phyloP scores from a whole-genome alignment of 2,797 vertebrate genomes.

The Aselliscus stoliczkanus region DNA sequence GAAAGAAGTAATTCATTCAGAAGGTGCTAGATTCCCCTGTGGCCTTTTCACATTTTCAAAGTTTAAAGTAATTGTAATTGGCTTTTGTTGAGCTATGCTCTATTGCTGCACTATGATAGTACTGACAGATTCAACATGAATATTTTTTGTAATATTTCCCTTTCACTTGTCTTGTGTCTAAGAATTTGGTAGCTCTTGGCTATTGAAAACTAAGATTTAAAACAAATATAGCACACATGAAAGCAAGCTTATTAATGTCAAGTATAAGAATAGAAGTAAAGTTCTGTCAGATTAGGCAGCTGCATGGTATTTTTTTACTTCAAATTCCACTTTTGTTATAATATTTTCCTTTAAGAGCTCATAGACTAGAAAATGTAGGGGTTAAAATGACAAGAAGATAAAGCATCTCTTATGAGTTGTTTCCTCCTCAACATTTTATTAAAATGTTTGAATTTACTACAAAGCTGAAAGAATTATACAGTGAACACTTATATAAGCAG shows the following conservation, averaged over 20 bases:
- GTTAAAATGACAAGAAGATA: neutral
- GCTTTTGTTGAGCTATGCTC: neutral
- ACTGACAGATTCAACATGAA: neutral
- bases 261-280: neutral
- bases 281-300: neutral
- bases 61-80: neutral
- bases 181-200: neutral
- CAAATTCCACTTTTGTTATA: neutral
- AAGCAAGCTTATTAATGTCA: neutral
- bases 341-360: neutral
- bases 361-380: neutral
- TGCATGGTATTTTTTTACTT: neutral
- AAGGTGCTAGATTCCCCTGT: neutral
- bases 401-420: neutral
- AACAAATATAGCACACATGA: neutral
- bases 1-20: neutral
- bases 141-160: neutral
- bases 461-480: neutral
- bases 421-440: neutral
- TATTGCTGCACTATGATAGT: neutral
- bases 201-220: neutral
- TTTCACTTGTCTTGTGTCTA: neutral
- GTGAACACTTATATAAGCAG: neutral
- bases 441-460: neutral
- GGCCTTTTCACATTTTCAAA: neutral